Percentiles rank a stretch among this genome's conserved stretches.
phyloP scores from a whole-genome alignment of 1,140 invertebrate genomes.

The Teleogryllus occipitalis region DNA sequence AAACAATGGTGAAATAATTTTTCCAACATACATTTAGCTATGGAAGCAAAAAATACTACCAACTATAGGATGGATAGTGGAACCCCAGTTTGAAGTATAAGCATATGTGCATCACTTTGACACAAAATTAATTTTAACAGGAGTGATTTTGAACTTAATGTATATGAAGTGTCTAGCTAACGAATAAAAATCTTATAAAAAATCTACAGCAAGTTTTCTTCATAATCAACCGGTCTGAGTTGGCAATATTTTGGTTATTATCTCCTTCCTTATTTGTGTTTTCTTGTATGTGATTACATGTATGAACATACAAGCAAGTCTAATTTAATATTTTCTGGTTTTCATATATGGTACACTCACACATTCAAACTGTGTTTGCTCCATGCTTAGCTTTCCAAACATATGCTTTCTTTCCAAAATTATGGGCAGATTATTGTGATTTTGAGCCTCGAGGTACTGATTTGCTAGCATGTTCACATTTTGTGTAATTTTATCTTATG shows the following conservation, averaged over 20 bases:
- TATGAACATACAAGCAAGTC: background rate
- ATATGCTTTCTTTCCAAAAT: background rate
- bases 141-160: background rate
- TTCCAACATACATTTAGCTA: background rate
- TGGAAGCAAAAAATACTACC: background rate
- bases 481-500: background rate
- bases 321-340: background rate
- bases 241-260: background rate
- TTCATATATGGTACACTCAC: background rate
- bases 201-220: background rate
- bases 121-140: background rate
- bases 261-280: background rate
- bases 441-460: background rate
- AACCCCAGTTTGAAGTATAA: background rate
- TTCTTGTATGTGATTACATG: no score
- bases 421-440: background rate
- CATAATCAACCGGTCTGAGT: background rate
- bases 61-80: slow-evolving; percentile 4
- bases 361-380: background rate
- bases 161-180: slow-evolving; percentile 1
- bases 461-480: background rate
- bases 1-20: background rate
- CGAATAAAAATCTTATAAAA: background rate
- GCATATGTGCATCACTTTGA: slow-evolving; percentile 1
- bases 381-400: background rate